Base-by-base conservation (phyloP, 1,140 invertebrate species). In the Drosophila kikkawai region DNA sequence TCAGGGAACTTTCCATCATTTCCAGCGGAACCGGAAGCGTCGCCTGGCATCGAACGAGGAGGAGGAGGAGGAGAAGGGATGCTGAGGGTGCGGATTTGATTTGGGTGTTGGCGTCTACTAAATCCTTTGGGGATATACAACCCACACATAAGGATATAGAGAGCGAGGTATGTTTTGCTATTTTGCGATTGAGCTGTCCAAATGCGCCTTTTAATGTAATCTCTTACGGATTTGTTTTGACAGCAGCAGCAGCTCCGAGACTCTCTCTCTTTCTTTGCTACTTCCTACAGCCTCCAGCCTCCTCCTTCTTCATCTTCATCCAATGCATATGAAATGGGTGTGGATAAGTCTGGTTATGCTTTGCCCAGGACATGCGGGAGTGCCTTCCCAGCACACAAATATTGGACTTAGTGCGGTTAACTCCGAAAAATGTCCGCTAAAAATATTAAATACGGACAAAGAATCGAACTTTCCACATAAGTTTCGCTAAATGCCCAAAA, bases 181-280 rank as follows among this genome's bases (percentile, higher is more conserved):
- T 87, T 74, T 87, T 87, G 80, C 83, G 71, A 87, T 87, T 80
- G 80, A 87, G 83, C 84, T 87, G 84, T 87, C 84, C 84, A 84
- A 87, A 90, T 87, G 84, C 84, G 84, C 77, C 85, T 87, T 84
- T 87, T 87, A 87, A 88, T 87, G 84, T 87, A 88, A 87, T 87
- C 84, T 87, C 84, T 90, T 88, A 87, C 80, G 84, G 84, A 87
- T 87, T 87, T 87, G 85, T 87, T 87, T 87, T 87, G 84, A 87
- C 84, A 87, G 79, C 77, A 86, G 73, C 13, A 55, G 51, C 51
- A 56, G 53, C 53, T 56, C 36, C 53, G 17, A 55, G 51, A 15
- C 15, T 29, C 47, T 29, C 47, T 29, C 26, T 15, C 22, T 36
- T 12, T 1, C n/a, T 5, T 7, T 13, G 13, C 12, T 37, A 7